These are phyloP conservation scores for Anniella stebbinsi DNA, from an alignment of 2,797 vertebrate genomes.

Conservation along the genomic window DNA sequence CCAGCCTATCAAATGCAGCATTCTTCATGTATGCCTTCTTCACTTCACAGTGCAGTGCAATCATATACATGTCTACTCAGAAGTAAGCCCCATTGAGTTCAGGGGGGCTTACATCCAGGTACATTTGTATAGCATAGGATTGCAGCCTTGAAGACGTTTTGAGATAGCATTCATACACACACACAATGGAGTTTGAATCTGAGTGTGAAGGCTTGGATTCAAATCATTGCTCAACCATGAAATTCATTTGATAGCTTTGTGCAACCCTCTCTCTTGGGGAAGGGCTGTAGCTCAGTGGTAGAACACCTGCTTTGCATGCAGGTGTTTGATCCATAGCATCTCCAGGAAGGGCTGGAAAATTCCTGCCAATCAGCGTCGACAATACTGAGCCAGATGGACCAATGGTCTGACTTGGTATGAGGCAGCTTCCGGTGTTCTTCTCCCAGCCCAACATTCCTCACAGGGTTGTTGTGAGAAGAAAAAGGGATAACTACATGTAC, in stretches of 20 bases:
- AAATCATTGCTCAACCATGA: neutral
- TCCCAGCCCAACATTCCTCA: neutral
- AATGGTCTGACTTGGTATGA: no score
- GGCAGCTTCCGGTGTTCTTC: neutral
- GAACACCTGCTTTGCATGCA: no score
- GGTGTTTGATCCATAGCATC: no score
- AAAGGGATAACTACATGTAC: neutral
- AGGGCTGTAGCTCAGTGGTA: no score
- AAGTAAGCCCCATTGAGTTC: neutral
- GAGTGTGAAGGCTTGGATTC: neutral
- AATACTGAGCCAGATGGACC: no score
- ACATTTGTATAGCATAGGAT: neutral
- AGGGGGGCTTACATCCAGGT: neutral
- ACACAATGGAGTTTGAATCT: neutral
- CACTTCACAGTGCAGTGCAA: neutral
- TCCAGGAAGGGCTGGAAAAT: no score
- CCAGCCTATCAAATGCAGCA: neutral
- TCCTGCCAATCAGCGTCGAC: no score
- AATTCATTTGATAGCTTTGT: neutral
- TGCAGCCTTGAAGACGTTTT: neutral
- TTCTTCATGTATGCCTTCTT: neutral
- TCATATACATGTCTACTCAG: neutral
- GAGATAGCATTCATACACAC: neutral
- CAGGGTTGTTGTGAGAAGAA: neutral
- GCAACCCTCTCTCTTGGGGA: neutral